Percentiles rank a stretch among this genome's conserved stretches.
These are phyloP conservation scores for Aepyceros melampus DNA, from an alignment of 2,113 vertebrate genomes.

Conservation along the genomic window DNA sequence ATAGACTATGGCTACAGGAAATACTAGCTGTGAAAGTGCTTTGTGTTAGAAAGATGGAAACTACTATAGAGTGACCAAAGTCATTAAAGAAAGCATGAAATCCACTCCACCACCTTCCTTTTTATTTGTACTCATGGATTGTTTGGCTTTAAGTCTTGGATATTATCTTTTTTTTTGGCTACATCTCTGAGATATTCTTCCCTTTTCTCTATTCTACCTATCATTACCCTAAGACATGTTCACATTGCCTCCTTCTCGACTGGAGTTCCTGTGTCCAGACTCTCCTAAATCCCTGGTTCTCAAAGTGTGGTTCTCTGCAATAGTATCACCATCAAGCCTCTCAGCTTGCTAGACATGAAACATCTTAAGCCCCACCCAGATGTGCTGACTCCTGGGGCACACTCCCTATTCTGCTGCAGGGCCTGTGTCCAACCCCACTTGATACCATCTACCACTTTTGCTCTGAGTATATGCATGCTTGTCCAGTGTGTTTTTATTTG, in stretches of 20 bases:
- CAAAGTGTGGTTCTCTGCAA: background rate
- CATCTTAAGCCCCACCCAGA: background rate
- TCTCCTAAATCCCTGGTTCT: background rate
- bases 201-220: background rate
- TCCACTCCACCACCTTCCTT: background rate
- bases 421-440: background rate
- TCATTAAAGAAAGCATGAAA: background rate
- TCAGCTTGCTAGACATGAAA: background rate
- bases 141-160: background rate
- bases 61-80: background rate
- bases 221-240: background rate
- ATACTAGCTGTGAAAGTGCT: background rate
- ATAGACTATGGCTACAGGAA: background rate
- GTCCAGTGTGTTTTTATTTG: background rate
- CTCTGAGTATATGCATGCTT: background rate
- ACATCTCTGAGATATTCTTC: background rate
- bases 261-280: background rate
- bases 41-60: background rate
- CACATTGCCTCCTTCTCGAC: background rate
- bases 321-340: background rate
- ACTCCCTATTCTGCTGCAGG: background rate
- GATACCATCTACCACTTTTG: background rate
- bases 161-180: background rate
- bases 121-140: background rate
- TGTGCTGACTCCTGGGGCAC: background rate